Conservation (phyloP, 2,113 vertebrate genomes). For the Cheirogaleus medius region DNA sequence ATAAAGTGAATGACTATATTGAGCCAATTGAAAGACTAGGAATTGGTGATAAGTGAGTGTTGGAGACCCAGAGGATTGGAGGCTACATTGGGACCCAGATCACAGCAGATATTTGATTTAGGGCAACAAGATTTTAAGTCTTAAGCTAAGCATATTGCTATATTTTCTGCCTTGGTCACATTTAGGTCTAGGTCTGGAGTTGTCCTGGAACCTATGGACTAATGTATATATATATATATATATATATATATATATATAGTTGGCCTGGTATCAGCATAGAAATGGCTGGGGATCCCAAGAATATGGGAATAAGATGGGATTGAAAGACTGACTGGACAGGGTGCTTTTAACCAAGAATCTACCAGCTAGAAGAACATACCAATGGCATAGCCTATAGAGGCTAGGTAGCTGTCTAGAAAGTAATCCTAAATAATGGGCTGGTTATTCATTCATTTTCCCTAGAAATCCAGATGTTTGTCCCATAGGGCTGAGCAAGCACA, state of each 20-base stretch:
- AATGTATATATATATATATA: no score
- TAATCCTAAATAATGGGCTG: not conserved
- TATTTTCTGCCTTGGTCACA: not conserved
- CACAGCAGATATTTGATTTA: not conserved
- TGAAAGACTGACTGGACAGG: not conserved
- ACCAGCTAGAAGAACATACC: not conserved
- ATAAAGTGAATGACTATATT: not conserved
- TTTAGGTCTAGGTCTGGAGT: not conserved
- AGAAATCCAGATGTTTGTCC: not conserved
- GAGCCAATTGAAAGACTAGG: not conserved
- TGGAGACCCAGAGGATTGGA: not conserved
- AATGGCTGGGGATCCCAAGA: not conserved
- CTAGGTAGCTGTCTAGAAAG: not conserved
- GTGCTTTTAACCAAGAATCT: not conserved
- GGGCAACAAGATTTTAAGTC: not conserved
- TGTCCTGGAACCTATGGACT: not conserved
- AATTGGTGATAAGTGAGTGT: not conserved
- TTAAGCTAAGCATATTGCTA: not conserved
- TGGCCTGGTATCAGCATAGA: not conserved
- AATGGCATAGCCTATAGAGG: not conserved
- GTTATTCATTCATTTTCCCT: not conserved
- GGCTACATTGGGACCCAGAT: not conserved
- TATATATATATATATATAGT: not conserved
- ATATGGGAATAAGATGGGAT: not conserved
- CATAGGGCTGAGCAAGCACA: not conserved